Percentiles rank a stretch among this genome's conserved stretches.
phyloP scores from a whole-genome alignment of 2,888 invertebrate species.

The Tridacna crocea region DNA sequence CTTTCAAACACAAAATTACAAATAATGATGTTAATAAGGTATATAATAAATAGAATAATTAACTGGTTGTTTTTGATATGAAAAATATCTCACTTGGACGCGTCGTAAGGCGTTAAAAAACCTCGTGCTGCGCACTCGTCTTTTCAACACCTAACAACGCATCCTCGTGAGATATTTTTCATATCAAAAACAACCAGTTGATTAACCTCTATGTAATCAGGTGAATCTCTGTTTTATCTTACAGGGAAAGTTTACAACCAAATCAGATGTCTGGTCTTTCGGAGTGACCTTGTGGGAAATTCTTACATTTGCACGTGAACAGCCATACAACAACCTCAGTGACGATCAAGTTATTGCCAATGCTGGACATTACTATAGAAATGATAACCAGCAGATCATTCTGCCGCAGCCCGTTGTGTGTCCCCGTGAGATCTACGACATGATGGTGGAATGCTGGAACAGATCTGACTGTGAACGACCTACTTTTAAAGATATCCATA shows the following conservation, averaged over 20 bases:
- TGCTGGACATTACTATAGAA: constrained; percentile 90
- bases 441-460: constrained; percentile 97
- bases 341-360: constrained; percentile 93
- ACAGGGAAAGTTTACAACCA: constrained; percentile 93
- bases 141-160: too few species aligned
- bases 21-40: too few species aligned
- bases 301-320: constrained; percentile 90
- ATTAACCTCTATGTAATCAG: too few species aligned
- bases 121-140: too few species aligned
- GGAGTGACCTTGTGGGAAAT: constrained; percentile 95
- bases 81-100: too few species aligned
- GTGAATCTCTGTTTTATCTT: constrained; percentile 61
- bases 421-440: constrained; percentile 94
- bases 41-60: too few species aligned
- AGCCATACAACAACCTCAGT: constrained; percentile 90
- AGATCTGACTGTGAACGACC: constrained; percentile 92
- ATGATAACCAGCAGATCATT: constrained; percentile 87
- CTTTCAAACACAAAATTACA: too few species aligned
- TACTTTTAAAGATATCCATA: constrained; percentile 93
- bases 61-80: too few species aligned
- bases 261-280: constrained; percentile 96
- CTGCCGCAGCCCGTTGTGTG: constrained; percentile 91
- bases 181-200: too few species aligned
- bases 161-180: too few species aligned
- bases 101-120: too few species aligned